Percentiles rank a stretch among this genome's conserved stretches.
Conservation (phyloP, 1,140 invertebrate genomes). For the Gryllus bimaculatus region DNA sequence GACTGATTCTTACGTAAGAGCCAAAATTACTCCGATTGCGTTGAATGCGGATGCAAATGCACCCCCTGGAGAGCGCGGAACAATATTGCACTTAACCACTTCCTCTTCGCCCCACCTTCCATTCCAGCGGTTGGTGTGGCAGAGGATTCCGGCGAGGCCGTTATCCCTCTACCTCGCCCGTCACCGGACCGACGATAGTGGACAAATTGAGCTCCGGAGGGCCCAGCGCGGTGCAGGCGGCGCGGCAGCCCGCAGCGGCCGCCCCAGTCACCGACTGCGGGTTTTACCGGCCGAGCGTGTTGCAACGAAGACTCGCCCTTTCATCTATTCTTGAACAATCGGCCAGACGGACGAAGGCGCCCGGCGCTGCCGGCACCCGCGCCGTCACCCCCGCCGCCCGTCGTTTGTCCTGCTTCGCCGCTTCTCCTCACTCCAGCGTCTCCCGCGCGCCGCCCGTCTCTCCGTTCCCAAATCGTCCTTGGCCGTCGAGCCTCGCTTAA, state of each 20-base stretch:
- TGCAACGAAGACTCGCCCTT: not conserved
- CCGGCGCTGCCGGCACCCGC: too few species aligned
- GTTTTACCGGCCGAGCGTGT: not conserved
- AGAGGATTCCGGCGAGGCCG: too few species aligned
- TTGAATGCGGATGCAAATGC: too few species aligned
- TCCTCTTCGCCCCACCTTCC: too few species aligned
- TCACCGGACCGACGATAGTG: not conserved
- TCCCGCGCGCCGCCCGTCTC: not conserved
- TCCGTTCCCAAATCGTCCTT: not conserved
- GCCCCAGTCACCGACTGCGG: not conserved
- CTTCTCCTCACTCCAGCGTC: not conserved
- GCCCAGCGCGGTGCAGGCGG: too few species aligned
- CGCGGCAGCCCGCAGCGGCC: not conserved
- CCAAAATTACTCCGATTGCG: too few species aligned
- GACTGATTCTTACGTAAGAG: too few species aligned
- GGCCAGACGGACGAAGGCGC: not conserved
- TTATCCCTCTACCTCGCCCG: too few species aligned
- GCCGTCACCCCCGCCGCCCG: too few species aligned
- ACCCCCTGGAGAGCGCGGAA: too few species aligned
- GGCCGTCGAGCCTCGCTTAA: not conserved
- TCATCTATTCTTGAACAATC: not conserved
- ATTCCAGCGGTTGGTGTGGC: too few species aligned
- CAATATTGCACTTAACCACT: too few species aligned
- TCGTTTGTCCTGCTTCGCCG: not conserved
- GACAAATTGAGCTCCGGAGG: not conserved